phyloP scores from a whole-genome alignment of 2,797 vertebrate species.

The Typhlichthys subterraneus region DNA sequence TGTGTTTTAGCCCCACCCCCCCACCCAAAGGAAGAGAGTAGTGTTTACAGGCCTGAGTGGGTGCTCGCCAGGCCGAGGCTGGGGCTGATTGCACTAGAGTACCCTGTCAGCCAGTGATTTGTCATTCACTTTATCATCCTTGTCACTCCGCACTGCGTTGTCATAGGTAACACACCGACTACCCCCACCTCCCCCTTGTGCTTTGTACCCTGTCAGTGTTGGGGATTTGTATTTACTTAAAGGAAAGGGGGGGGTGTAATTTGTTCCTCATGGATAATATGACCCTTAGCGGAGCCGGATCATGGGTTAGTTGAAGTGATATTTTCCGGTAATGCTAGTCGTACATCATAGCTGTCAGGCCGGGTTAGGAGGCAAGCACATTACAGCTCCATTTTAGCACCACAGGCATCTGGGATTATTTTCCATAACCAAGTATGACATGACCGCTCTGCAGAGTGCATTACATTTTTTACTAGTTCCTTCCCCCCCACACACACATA shows the following conservation, averaged over 20 bases:
- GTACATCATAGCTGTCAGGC: constrained; percentile 99
- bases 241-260: constrained; percentile 86
- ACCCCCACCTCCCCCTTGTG: constrained; percentile 61
- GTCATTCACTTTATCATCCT: constrained; percentile 90
- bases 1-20: constrained; percentile 62
- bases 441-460: constrained; percentile 97
- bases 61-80: constrained; percentile 76
- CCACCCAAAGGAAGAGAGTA: constrained; percentile 70
- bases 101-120: constrained; percentile 86
- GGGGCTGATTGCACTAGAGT: constrained; percentile 82
- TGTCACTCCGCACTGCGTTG: constrained; percentile 84
- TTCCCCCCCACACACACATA: constrained; percentile 57
- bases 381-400: constrained; percentile 99
- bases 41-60: constrained; percentile 85
- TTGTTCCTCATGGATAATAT: constrained; percentile 99
- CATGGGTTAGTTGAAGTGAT: constrained; percentile 99
- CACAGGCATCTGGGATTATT: constrained; percentile 99
- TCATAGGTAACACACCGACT: constrained; percentile 79
- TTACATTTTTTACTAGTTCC: constrained; percentile 99
- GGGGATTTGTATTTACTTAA: constrained; percentile 99
- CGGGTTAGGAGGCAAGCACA: constrained; percentile 98
- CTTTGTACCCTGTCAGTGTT: constrained; percentile 89
- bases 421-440: constrained; percentile 99
- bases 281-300: constrained; percentile 99
- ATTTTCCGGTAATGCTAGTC: constrained; percentile 99